Percentiles rank a stretch among this genome's conserved stretches.
Conservation (phyloP, 2,888 invertebrate species). For the Odontothrips loti region DNA sequence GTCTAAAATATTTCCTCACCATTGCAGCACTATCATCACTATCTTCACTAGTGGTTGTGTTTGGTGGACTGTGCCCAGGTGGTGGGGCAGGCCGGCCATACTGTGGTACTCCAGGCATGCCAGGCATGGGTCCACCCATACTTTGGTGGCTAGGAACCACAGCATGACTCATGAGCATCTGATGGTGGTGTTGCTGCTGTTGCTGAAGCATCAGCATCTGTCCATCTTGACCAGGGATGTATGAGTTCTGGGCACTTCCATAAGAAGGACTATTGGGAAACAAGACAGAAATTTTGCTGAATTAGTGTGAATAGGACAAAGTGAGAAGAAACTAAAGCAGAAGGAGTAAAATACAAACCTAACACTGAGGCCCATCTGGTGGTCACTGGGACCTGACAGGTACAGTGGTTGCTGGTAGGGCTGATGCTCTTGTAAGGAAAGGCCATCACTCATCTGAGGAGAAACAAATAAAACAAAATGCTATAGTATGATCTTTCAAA, state of each 20-base stretch:
- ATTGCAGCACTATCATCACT: conserved; percentile 73
- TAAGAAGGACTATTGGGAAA: neutral
- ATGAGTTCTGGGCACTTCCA: neutral
- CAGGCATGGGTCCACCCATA: neutral
- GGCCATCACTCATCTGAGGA: neutral
- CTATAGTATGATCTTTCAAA: conserved; percentile 28
- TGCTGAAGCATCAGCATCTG: conserved; percentile 49
- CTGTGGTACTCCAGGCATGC: conserved; percentile 43
- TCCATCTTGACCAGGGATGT: conserved; percentile 34
- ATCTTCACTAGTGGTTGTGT: conserved; percentile 73
- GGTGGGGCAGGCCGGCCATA: conserved; percentile 54
- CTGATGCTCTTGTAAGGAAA: conserved; percentile 33
- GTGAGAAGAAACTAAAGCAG: neutral
- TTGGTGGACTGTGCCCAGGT: conserved; percentile 44
- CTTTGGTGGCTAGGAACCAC: conserved; percentile 32
- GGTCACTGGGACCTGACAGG: conserved; percentile 51
- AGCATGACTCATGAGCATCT: conserved; percentile 36
- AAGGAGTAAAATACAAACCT: conserved; percentile 42
- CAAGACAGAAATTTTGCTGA: neutral
- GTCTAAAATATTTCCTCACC: conserved; percentile 46
- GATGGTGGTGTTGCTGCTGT: conserved; percentile 44
- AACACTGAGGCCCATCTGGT: conserved; percentile 50
- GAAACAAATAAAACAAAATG: conserved; percentile 27
- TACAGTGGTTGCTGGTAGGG: conserved; percentile 68
- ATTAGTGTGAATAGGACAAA: neutral